phyloP scores from a whole-genome alignment of 2,113 vertebrate genomes.

The Melozone crissalis region DNA sequence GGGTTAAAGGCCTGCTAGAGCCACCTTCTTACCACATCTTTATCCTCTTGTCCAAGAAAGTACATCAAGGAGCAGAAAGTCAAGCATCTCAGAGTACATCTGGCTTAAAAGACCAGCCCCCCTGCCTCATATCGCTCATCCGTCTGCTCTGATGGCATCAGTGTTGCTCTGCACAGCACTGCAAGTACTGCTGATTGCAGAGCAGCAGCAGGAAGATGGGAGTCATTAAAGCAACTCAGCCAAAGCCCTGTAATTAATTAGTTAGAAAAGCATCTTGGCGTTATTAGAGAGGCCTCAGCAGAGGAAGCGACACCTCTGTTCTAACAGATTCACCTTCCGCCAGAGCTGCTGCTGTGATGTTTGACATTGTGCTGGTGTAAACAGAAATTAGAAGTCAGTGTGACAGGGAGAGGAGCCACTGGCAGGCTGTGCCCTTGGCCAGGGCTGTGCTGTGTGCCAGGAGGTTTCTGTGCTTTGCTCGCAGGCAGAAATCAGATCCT shows the following conservation, averaged over 20 bases:
- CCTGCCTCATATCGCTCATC: neutral
- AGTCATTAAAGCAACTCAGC: slow-evolving; percentile 57
- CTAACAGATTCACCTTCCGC: neutral
- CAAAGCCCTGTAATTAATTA: slow-evolving; percentile 69
- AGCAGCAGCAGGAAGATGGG: slow-evolving; percentile 67
- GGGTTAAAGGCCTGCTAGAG: neutral
- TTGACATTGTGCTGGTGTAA: slow-evolving; percentile 50
- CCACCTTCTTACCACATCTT: neutral
- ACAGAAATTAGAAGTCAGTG: slow-evolving; percentile 37
- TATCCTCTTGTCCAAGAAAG: neutral
- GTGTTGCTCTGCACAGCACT: slow-evolving; percentile 42
- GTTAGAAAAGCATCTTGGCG: slow-evolving; percentile 56
- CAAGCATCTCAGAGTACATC: neutral
- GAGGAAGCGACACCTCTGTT: slow-evolving; percentile 33
- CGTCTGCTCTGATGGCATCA: slow-evolving; percentile 29
- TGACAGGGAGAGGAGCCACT: neutral
- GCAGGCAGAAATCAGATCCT: neutral
- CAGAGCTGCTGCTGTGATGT: slow-evolving; percentile 21
- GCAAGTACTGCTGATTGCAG: slow-evolving; percentile 57
- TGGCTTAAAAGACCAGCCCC: neutral
- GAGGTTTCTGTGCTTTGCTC: neutral
- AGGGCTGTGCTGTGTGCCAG: neutral
- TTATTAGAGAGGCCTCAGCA: slow-evolving; percentile 43
- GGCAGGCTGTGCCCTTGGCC: slow-evolving; percentile 35
- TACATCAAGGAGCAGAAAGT: neutral